Conservation (phyloP, 1,140 invertebrate genomes). For the Neelides sp. region DNA sequence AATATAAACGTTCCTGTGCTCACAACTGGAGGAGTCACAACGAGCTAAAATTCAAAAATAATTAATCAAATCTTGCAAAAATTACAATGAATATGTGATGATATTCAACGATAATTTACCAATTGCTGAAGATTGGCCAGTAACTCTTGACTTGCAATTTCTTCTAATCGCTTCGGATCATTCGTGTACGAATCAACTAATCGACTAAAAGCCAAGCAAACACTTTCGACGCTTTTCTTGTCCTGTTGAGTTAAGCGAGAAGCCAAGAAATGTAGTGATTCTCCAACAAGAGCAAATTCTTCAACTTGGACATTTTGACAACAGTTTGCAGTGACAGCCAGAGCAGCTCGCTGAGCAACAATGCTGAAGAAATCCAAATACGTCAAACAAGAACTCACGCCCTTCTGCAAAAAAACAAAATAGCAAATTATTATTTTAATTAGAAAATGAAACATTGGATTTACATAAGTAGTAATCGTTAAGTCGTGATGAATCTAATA, state of each 20-base stretch:
- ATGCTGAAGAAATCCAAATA: conserved; percentile 97
- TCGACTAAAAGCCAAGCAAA: conserved; percentile 88
- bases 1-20: conserved; percentile 90
- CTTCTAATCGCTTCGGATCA: conserved; percentile 75
- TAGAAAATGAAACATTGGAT: neutral
- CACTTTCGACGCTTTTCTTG: conserved; percentile 94
- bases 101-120: conserved; percentile 37
- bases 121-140: conserved; percentile 85
- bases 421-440: neutral
- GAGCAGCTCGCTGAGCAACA: conserved; percentile 82
- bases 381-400: conserved; percentile 85
- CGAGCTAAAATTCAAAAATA: conserved; percentile 47
- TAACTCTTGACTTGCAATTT: conserved; percentile 85
- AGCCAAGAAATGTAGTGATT: conserved; percentile 74
- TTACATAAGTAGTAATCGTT: too few relatives aligned
- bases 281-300: conserved; percentile 82
- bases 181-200: conserved; percentile 93
- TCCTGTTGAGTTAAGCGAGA: conserved; percentile 76
- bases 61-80: conserved; percentile 3
- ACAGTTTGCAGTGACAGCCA: conserved; percentile 92
- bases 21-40: conserved; percentile 81
- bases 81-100: neutral
- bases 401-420: conserved; percentile 50
- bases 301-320: conserved; percentile 85
- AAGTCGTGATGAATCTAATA: neutral